Conservation (phyloP, 2,797 vertebrate genomes). For the Heterohyrax brucei region DNA sequence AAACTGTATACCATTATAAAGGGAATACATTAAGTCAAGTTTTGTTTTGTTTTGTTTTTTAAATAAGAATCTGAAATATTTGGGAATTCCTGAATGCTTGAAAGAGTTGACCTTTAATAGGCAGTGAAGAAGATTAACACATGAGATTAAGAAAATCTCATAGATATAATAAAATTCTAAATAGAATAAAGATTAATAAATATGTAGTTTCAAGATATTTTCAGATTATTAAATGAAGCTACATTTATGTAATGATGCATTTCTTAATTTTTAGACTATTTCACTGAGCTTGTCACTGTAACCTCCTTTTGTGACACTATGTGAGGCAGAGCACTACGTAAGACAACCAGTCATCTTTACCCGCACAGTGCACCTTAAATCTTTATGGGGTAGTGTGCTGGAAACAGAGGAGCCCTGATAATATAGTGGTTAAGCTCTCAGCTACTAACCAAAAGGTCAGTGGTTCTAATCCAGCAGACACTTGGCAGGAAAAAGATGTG, state of each 20-base stretch:
- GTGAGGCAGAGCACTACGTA: not conserved
- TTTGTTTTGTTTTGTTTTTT: not conserved
- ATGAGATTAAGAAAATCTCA: not conserved
- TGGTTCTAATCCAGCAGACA: too few species aligned
- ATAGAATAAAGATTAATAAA: not conserved
- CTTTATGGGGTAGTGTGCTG: constrained; percentile 66
- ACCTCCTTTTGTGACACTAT: not conserved
- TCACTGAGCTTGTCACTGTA: not conserved
- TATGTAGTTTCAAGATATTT: not conserved
- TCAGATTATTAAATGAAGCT: not conserved
- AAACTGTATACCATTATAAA: not conserved
- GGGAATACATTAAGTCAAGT: not conserved
- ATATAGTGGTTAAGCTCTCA: too few species aligned
- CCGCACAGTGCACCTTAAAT: not conserved
- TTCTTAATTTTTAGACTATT: not conserved
- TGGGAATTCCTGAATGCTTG: not conserved
- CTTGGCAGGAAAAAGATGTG: too few species aligned
- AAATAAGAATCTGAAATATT: not conserved
- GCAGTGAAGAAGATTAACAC: not conserved
- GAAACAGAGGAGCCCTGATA: constrained; percentile 3
- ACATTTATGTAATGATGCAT: not conserved
- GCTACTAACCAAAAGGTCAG: too few species aligned
- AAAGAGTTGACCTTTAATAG: not conserved
- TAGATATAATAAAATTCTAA: not conserved
- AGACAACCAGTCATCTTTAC: not conserved